Conservation (phyloP, 2,797 vertebrate species). For the Tangara arthus region DNA sequence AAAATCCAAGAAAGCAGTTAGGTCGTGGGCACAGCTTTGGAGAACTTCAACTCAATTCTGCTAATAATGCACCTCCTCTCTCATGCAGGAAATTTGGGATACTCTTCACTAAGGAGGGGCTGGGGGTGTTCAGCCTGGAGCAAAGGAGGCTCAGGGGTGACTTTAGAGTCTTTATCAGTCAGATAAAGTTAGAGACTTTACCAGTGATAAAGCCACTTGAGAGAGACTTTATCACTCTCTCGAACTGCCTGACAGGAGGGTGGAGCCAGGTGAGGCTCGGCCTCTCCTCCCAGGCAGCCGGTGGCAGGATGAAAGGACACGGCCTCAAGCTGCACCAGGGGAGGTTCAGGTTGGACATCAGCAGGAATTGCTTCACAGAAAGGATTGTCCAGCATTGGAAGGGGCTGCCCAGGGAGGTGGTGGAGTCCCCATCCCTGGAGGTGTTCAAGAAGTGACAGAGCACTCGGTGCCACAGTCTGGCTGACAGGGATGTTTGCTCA, state of each 20-base stretch:
- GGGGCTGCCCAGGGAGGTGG: not conserved
- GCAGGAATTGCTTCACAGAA: not conserved
- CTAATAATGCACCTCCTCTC: not conserved
- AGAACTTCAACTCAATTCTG: not conserved
- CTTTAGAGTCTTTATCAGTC: not conserved
- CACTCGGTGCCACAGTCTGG: not conserved
- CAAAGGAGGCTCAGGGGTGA: not conserved
- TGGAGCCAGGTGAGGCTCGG: accelerated
- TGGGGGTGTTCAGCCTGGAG: not conserved
- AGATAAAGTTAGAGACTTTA: too few species aligned
- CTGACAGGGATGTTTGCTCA: not conserved
- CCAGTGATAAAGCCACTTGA: too few species aligned
- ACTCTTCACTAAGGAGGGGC: not conserved
- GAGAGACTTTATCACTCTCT: not conserved
- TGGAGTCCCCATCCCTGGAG: not conserved
- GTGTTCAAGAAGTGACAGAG: not conserved
- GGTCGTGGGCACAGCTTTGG: not conserved
- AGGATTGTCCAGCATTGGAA: not conserved
- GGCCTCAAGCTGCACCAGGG: accelerated
- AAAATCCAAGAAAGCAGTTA: not conserved
- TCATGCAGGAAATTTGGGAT: not conserved
- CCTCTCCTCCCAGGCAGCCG: not conserved
- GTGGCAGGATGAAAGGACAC: not conserved
- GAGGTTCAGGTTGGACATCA: not conserved
- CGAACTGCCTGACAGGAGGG: not conserved